phyloP scores from a whole-genome alignment of 2,888 invertebrate species.

The Watsonalla binaria region DNA sequence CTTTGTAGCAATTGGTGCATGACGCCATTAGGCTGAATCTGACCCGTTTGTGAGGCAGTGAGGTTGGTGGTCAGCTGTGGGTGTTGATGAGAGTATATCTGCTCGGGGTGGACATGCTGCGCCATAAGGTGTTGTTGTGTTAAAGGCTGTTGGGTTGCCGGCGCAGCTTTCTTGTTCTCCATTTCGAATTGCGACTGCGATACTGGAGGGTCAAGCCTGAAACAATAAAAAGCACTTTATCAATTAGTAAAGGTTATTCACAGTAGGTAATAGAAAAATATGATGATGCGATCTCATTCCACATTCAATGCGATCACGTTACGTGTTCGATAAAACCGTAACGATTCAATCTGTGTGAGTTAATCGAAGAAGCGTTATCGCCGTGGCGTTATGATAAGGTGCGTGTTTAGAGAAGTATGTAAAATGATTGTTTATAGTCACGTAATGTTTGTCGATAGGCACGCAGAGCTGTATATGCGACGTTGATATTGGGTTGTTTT shows the following conservation, averaged over 20 bases:
- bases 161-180: slow-evolving; percentile 81
- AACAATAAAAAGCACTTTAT: slow-evolving; percentile 41
- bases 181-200: slow-evolving; percentile 80
- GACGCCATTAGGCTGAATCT: slow-evolving; percentile 75
- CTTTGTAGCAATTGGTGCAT: slow-evolving; percentile 75
- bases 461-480: not conserved
- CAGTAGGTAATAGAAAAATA: not conserved
- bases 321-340: slow-evolving; percentile 36
- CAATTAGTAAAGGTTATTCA: slow-evolving; percentile 9
- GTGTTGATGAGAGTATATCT: slow-evolving; percentile 71
- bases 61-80: slow-evolving; percentile 60
- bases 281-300: slow-evolving; percentile 9
- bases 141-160: slow-evolving; percentile 78
- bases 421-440: slow-evolving; percentile 31
- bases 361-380: slow-evolving; percentile 51
- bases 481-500: no score
- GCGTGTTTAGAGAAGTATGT: slow-evolving; percentile 26
- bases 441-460: slow-evolving; percentile 18
- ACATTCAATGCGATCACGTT: slow-evolving; percentile 11
- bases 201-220: slow-evolving; percentile 85
- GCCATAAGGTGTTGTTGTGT: slow-evolving; percentile 69
- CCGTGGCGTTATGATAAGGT: slow-evolving; percentile 37
- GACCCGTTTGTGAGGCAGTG: slow-evolving; percentile 57
- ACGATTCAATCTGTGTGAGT: slow-evolving; percentile 48
- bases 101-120: slow-evolving; percentile 71